Base-by-base conservation (phyloP, 2,113 vertebrate species). In the Columba janthina region DNA sequence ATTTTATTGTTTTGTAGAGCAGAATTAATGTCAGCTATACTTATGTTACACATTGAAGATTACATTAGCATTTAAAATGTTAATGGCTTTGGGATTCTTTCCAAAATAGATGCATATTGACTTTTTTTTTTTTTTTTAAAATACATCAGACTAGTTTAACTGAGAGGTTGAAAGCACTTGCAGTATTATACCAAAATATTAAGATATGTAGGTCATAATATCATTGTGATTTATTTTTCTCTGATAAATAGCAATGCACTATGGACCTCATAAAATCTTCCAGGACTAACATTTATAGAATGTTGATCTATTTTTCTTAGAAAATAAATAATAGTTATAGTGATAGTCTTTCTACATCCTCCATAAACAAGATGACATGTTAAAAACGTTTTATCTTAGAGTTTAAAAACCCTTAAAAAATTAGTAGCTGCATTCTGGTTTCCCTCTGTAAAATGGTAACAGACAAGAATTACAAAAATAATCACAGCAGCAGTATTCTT, bases 1-100 rank as follows among this genome's bases (percentile, higher is more conserved):
- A 94, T 81, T 87, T 88, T 73, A 92, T 80, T 93, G 94, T 77
- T 96, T 94, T 96, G 90, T 95, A 88, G 95, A 94, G 90, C 81
- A 93, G 85, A 97, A 97, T 97, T 95, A 94, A 94, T 94, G 94
- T 85, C 71, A 85, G 69, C 84, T 73, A 18, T 69, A 75, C 92
- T 92, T 94, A 50, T 32, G 44, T 62, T 92, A 65, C 88, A 78
- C 80, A 62, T 67, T 87, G 56, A 87, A 51, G 78, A 88, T 88
- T 85, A 75, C 58, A 78, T 90, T 93, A 95, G 78, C 85, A 94
- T 95, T 86, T 89, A 82, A 85, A 96, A 91, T 72, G 82, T 80
- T 85, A 84, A 94, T 94, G 84, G 76, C 31, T 90, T 95, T 96
- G 79, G 93, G 89, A 97, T 94, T 69, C 93, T 72, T 92, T 95